Conservation (phyloP, 2,888 invertebrate species). For the Phengaris arion region DNA sequence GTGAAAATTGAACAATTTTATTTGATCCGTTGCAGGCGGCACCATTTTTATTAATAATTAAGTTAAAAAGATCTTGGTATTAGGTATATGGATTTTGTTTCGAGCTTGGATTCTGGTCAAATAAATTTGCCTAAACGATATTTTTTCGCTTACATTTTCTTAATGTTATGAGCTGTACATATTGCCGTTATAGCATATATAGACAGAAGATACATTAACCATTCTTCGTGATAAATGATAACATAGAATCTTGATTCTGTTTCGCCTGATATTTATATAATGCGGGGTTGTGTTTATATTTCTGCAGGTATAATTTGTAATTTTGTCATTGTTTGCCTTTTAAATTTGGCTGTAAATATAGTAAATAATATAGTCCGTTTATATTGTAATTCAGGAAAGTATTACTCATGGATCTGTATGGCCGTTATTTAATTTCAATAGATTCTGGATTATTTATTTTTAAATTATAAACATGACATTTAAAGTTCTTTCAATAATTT, state of each 20-base stretch:
- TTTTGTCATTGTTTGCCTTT: background rate
- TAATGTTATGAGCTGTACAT: background rate
- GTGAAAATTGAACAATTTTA: conserved; percentile 12
- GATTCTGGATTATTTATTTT: background rate
- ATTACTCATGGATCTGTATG: background rate
- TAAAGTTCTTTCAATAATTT: background rate
- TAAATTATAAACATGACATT: background rate
- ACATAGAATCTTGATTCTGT: background rate
- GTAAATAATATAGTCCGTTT: background rate
- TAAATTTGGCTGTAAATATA: background rate
- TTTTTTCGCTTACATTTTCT: background rate
- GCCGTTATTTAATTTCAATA: background rate
- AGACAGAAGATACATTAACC: too few species aligned
- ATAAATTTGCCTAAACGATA: background rate
- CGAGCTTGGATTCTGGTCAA: background rate
- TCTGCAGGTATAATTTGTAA: background rate
- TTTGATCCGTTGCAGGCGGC: conserved; percentile 12
- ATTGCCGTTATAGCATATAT: background rate
- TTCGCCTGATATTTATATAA: background rate
- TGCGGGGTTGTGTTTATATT: background rate
- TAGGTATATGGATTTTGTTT: background rate
- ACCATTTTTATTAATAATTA: background rate
- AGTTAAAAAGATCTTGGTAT: background rate
- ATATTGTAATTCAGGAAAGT: background rate
- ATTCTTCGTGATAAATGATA: background rate